Percentiles rank a stretch among this genome's conserved stretches.
Evolutionary conservation across 2,888 invertebrate genomes (phyloP).

Genomic region (Melikaiella ostensackeni): DNA sequence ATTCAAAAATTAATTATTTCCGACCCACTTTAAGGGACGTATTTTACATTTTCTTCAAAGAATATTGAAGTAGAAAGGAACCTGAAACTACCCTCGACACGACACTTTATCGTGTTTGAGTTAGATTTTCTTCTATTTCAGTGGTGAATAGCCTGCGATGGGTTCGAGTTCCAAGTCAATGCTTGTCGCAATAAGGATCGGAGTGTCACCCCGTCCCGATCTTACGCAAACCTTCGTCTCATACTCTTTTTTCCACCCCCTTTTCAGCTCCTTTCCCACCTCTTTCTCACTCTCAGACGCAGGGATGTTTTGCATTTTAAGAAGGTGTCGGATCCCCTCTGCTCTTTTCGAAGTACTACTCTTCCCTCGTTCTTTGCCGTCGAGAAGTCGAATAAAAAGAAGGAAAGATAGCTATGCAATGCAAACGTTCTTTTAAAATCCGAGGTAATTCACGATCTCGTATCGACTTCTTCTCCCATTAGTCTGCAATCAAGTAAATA

Average conservation of each 20-base stretch:
- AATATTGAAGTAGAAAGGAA: background rate
- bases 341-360: slow-evolving; percentile 64
- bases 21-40: too few species aligned
- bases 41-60: background rate
- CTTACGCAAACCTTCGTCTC: slow-evolving; percentile 49
- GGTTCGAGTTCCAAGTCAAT: slow-evolving; percentile 54
- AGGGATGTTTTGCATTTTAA: slow-evolving; percentile 76
- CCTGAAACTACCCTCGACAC: slow-evolving; percentile 41
- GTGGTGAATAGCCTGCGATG: slow-evolving; percentile 45
- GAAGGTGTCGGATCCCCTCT: slow-evolving; percentile 72
- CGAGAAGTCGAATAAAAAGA: slow-evolving; percentile 47
- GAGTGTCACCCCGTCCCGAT: slow-evolving; percentile 49
- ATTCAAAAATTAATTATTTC: too few species aligned
- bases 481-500: slow-evolving; percentile 40
- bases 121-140: slow-evolving; percentile 46
- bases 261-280: slow-evolving; percentile 44
- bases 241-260: slow-evolving; percentile 42
- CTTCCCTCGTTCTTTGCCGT: slow-evolving; percentile 50
- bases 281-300: slow-evolving; percentile 51
- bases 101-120: slow-evolving; percentile 50
- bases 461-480: slow-evolving; percentile 45
- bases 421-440: slow-evolving; percentile 60
- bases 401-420: slow-evolving; percentile 20
- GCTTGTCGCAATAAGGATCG: slow-evolving; percentile 66
- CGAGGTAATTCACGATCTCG: slow-evolving; percentile 64